These are phyloP conservation scores for Stenoptilia bipunctidactyla DNA, from an alignment of 2,888 invertebrate species.

Conservation along the genomic window DNA sequence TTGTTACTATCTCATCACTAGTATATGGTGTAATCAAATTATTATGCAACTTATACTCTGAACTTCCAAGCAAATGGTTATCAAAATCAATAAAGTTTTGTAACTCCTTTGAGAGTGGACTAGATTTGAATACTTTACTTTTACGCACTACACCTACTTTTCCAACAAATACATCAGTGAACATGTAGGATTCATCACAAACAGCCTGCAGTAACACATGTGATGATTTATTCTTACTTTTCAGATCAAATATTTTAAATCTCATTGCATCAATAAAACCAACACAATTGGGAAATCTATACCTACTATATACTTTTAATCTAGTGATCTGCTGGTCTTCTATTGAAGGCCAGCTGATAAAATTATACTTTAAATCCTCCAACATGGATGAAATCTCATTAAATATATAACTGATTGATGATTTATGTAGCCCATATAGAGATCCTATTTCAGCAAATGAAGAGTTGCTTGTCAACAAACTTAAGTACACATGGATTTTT, in stretches of 20 bases:
- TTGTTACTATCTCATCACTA: constrained; percentile 47
- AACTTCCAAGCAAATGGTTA: constrained; percentile 52
- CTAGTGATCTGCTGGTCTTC: constrained; percentile 57
- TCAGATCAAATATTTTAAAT: constrained; percentile 42
- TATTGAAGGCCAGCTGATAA: constrained; percentile 51
- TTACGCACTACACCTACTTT: constrained; percentile 42
- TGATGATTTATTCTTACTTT: constrained; percentile 26
- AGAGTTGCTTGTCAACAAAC: constrained; percentile 40
- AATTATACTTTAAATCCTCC: constrained; percentile 37
- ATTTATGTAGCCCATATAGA: constrained; percentile 49
- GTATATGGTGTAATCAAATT: constrained; percentile 55
- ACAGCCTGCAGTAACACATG: constrained; percentile 55
- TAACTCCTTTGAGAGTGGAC: constrained; percentile 36
- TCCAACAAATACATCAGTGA: constrained; percentile 48
- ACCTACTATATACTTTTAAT: constrained; percentile 47
- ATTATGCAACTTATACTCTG: constrained; percentile 45
- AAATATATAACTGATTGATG: constrained; percentile 48
- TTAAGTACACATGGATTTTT: constrained; percentile 54
- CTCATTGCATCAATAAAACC: constrained; percentile 54
- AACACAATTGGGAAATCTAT: constrained; percentile 57
- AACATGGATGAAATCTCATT: constrained; percentile 43
- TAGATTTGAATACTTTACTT: constrained; percentile 45
- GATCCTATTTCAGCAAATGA: constrained; percentile 47
- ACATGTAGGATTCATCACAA: constrained; percentile 52
- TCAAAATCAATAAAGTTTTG: constrained; percentile 51